Evolutionary conservation across 1,140 invertebrate species (phyloP).

Genomic region (Papilio machaon): DNA sequence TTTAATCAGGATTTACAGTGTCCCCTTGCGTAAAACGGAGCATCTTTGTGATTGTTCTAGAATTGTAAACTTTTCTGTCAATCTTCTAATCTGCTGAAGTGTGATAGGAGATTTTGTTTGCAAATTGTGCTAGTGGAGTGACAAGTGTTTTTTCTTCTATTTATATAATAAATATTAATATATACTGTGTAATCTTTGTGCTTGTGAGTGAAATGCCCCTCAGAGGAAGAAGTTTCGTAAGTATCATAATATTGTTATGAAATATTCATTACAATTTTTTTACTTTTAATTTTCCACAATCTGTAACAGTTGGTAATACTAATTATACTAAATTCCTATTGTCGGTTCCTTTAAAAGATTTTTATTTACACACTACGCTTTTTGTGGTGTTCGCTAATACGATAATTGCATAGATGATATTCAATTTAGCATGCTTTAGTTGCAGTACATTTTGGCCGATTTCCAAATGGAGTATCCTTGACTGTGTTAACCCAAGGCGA

Average conservation of each 20-base stretch:
- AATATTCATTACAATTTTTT: slow-evolving; percentile 46
- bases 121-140: slow-evolving; percentile 52
- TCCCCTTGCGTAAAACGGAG: slow-evolving; percentile 32
- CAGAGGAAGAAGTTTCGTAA: slow-evolving; percentile 74
- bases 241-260: slow-evolving; percentile 51
- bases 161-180: slow-evolving; percentile 38
- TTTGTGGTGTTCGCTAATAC: slow-evolving; percentile 44
- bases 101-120: slow-evolving; percentile 39
- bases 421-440: slow-evolving; percentile 70
- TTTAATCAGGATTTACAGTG: background rate
- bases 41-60: slow-evolving; percentile 63
- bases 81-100: slow-evolving; percentile 53
- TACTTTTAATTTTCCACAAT: slow-evolving; percentile 28
- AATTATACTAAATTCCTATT: slow-evolving; percentile 10
- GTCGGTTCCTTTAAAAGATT: slow-evolving; percentile 38
- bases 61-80: slow-evolving; percentile 56
- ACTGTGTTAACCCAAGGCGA: slow-evolving; percentile 66
- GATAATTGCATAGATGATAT: slow-evolving; percentile 65
- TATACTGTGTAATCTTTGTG: slow-evolving; percentile 46
- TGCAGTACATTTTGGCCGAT: slow-evolving; percentile 71
- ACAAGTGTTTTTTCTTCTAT: slow-evolving; percentile 45
- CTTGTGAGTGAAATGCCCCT: slow-evolving; percentile 73
- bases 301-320: slow-evolving; percentile 41
- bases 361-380: slow-evolving; percentile 53
- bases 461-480: slow-evolving; percentile 76